Evolutionary conservation across 2,113 vertebrate species (phyloP).

Genomic region (Cinclus cinclus): DNA sequence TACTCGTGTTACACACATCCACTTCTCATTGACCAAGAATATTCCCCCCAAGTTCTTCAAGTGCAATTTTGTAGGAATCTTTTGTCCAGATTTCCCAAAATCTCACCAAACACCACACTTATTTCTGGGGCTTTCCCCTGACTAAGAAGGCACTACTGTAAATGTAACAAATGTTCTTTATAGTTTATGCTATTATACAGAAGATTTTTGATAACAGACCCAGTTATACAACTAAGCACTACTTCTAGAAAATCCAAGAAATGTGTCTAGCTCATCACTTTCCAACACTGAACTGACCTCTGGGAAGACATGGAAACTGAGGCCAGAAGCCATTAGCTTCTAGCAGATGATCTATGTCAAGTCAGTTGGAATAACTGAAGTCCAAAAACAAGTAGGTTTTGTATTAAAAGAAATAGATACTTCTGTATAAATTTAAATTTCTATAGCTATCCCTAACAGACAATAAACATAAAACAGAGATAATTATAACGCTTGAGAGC

Average conservation of each 20-base stretch:
- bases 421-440: background rate
- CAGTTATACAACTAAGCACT: background rate
- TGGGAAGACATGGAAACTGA: background rate
- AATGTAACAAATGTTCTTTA: background rate
- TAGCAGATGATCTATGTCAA: background rate
- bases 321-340: background rate
- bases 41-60: background rate
- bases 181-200: background rate
- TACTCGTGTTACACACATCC: background rate
- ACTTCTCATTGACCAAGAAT: background rate
- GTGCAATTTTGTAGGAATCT: background rate
- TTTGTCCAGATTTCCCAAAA: background rate
- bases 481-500: background rate
- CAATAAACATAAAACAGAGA: background rate
- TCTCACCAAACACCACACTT: background rate
- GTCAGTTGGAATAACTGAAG: background rate
- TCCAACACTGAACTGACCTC: background rate
- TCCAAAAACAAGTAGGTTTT: background rate
- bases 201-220: background rate
- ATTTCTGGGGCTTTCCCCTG: background rate
- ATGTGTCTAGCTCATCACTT: background rate
- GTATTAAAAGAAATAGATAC: background rate
- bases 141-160: background rate
- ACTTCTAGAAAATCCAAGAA: background rate
- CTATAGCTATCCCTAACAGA: background rate